Evolutionary conservation across 2,888 invertebrate genomes (phyloP).

Genomic region (Ectemnius lituratus): DNA sequence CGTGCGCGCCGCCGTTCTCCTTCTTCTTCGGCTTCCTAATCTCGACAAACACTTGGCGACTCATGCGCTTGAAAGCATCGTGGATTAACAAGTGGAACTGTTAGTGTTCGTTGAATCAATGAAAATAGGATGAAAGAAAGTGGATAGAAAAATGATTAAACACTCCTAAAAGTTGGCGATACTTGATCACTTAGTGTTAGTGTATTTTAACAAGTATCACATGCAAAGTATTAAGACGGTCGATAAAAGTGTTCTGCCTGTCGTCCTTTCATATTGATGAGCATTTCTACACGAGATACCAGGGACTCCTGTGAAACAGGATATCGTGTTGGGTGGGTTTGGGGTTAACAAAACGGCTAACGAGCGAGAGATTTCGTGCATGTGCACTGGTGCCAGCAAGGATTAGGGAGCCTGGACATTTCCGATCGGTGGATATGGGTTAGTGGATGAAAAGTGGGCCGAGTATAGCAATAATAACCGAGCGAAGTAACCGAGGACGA

Average conservation of each 20-base stretch:
- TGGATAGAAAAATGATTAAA: background rate
- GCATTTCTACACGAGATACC: no score
- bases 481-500: conserved; percentile 63
- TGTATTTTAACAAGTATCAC: no score
- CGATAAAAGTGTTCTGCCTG: no score
- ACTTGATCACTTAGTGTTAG: no score
- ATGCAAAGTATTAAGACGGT: no score
- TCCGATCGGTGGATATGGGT: conserved; percentile 52
- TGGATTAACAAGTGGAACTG: no score
- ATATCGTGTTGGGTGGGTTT: conserved; percentile 28
- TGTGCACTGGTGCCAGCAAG: conserved; percentile 58
- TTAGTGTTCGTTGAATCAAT: no score
- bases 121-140: no score
- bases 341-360: conserved; percentile 70
- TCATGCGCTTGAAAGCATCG: no score
- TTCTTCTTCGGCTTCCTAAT: conserved; percentile 5
- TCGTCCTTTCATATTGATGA: conserved; percentile 30
- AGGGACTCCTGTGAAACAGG: conserved; percentile 31
- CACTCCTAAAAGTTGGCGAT: background rate
- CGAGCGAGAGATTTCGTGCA: conserved; percentile 71
- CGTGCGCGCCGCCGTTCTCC: background rate
- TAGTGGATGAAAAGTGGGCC: conserved; percentile 29
- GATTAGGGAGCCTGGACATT: conserved; percentile 60
- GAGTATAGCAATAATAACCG: conserved; percentile 54
- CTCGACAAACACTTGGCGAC: background rate